These are phyloP conservation scores for Bombyx mori DNA, from an alignment of 1,140 invertebrate genomes.

Conservation along the genomic window ASM3026992v2 NC_085113.1:4930501-4931000, in stretches of 20 bases:
- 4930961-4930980: constrained; percentile 67
- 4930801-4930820: constrained; percentile 41
- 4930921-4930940: constrained; percentile 53
- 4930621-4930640: constrained; percentile 43
- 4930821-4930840: constrained; percentile 45
- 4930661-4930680: constrained; percentile 59
- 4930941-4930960: constrained; percentile 63
- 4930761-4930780: constrained; percentile 40
- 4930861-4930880: constrained; percentile 47
- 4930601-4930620: constrained; percentile 43
- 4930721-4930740: constrained; percentile 36
- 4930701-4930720: constrained; percentile 33
- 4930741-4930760: constrained; percentile 42
- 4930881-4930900: constrained; percentile 27
- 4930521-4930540: constrained; percentile 47
- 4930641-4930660: constrained; percentile 25
- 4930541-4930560: constrained; percentile 43
- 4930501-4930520: constrained; percentile 35
- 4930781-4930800: constrained; percentile 31
- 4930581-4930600: constrained; percentile 24
- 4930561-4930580: constrained; percentile 58
- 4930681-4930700: constrained; percentile 28
- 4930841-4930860: constrained; percentile 46
- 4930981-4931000: constrained; percentile 64
- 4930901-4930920: constrained; percentile 47